These are phyloP conservation scores for Vollenhovia emeryi DNA, from an alignment of 1,140 invertebrate genomes.

Conservation along the genomic window DNA sequence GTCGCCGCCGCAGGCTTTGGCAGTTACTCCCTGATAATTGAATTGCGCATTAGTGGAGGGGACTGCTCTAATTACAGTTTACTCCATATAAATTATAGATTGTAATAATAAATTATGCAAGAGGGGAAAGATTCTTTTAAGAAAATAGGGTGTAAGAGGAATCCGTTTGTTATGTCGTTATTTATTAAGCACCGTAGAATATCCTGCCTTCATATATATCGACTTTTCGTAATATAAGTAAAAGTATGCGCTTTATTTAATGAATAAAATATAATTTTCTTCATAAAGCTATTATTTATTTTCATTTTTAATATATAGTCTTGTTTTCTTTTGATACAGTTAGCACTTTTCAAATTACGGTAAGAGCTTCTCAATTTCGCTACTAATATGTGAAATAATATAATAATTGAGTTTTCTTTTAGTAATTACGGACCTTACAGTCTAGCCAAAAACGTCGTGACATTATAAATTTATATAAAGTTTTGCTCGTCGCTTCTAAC, in stretches of 20 bases:
- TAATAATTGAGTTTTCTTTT: background rate
- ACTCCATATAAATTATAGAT: slow-evolving; percentile 20
- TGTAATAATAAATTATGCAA: slow-evolving; percentile 43
- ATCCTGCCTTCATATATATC: background rate
- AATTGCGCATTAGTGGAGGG: slow-evolving; percentile 29
- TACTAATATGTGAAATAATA: slow-evolving; percentile 4
- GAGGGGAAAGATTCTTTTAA: background rate
- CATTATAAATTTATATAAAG: slow-evolving; percentile 45
- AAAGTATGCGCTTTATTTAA: background rate
- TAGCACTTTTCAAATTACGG: background rate
- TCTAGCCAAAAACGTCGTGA: background rate
- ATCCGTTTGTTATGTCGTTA: slow-evolving; percentile 2
- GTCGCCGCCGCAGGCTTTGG: background rate
- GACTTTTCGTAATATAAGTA: background rate
- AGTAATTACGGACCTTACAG: slow-evolving; percentile 16
- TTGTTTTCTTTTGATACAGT: background rate
- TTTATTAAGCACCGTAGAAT: background rate
- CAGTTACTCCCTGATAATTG: slow-evolving; percentile 35
- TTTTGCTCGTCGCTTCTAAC: slow-evolving; percentile 17
- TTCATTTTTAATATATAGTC: background rate
- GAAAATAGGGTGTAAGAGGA: background rate
- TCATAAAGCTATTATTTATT: background rate
- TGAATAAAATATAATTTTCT: background rate
- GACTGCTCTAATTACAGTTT: slow-evolving; percentile 37
- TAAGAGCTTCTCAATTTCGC: background rate